Evolutionary conservation across 2,888 invertebrate genomes (phyloP), one percentile per base, ranked within the genome.

Genomic region (Aromia moschata): DNA sequence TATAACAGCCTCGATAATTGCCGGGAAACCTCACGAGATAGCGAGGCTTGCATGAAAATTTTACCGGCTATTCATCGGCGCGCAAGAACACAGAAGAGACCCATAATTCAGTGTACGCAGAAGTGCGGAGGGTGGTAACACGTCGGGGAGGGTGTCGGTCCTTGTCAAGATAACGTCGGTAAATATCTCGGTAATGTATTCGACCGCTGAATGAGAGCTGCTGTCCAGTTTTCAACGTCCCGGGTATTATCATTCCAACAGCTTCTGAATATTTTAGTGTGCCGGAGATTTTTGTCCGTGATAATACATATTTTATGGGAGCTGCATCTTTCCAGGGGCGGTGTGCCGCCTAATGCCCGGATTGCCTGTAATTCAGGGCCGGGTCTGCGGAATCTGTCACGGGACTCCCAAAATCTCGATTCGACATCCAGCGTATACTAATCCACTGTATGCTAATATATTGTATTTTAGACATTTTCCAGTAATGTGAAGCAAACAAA

Each of bases 261-360:
- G 69, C 68, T 68, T 58, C 65, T 78, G 77, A 79, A 79, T 79
- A 79, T 79, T 79, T 79, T 76, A 79, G 69, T 69, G 67, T 70
- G 74, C 70, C 73, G 76, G 77, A 80, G 79, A 79, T 80, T 80
- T 79, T 79, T 79, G 78, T 78, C 70, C 76, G 77, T 78, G 80
- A 80, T 79, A 78, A 75, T 78, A 77, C 77, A 80, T 80, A 79
- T 78, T 80, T 80, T 80, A 80, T 78, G 78, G 77, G 76, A 69
- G 71, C 74, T 76, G 74, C 74, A 75, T 75, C 74, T 72, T 74
- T 73, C 71, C 66, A 65, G 67, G 63, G 58, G 68, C 61, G 25
- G 25, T 25, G 25, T 25, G 25, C 25, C 25, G 25, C 7, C 25
- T 25, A 25, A 25, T 25, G 25, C 25, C 25, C 4, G 25, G 25